Conservation (phyloP, 1,140 invertebrate genomes). For the Cylas formicarius region DNA sequence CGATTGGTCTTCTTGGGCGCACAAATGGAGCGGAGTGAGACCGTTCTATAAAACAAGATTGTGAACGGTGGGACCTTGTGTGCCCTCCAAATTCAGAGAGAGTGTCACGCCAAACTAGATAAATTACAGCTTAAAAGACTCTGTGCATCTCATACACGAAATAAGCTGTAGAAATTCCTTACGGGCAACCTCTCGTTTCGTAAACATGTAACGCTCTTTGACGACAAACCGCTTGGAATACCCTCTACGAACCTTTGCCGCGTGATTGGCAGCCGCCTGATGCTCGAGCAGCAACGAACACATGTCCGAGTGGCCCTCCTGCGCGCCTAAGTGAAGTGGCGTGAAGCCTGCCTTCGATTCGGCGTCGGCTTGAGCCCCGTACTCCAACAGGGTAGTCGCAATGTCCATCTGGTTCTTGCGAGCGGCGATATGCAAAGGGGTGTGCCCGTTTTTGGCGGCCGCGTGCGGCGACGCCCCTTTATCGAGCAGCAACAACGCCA, state of each 20-base stretch:
- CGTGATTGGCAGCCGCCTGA: conserved; percentile 68
- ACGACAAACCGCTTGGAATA: too few species aligned
- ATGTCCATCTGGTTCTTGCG: conserved; percentile 96
- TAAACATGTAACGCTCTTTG: too few species aligned
- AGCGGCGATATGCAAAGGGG: conserved; percentile 94
- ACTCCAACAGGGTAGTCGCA: conserved; percentile 88
- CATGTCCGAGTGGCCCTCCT: conserved; percentile 92
- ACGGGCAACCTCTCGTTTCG: too few species aligned
- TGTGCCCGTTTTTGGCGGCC: conserved; percentile 96
- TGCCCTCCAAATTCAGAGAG: too few species aligned
- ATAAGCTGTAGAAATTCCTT: too few species aligned
- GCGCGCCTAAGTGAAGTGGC: conserved; percentile 86
- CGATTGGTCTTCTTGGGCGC: conserved; percentile 87
- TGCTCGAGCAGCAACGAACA: conserved; percentile 74
- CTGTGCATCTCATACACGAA: too few species aligned
- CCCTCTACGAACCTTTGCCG: conserved; percentile 62
- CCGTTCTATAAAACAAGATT: conserved; percentile 60
- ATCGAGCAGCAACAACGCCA: conserved; percentile 83
- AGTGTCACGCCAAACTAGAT: too few species aligned
- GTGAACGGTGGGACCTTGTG: too few species aligned
- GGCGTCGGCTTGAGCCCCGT: conserved; percentile 79
- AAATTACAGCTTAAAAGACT: too few species aligned
- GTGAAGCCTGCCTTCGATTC: conserved; percentile 81
- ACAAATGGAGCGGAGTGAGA: conserved; percentile 83
- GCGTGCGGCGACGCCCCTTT: conserved; percentile 93